Evolutionary conservation across 2,797 vertebrate species (phyloP), one percentile per base, ranked within the genome.

Genomic region (Babyrousa celebensis): DNA sequence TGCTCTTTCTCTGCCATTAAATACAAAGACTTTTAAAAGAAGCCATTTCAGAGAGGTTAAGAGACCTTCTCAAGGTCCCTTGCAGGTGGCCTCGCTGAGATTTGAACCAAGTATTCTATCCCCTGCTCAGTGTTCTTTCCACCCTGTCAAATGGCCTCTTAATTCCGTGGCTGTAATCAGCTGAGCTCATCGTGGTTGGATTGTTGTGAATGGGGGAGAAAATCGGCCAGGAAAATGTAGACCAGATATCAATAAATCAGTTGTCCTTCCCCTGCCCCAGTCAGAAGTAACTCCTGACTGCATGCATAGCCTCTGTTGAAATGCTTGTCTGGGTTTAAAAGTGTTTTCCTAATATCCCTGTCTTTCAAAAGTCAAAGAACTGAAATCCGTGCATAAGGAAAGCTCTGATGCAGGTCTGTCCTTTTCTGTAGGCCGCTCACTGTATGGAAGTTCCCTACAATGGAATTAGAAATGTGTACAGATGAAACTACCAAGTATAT

Each of bases 401-500:
- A 83, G 32, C 23, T 90, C 11, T 83, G 65, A 79, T 60, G 40
- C 1, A 5, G 12, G 21, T 58, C 48, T 43, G 25, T 84, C 17
- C 56, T 60, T 77, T 74, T 77, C 43, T 52, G 5, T 79, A 87
- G 65, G 40, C 36, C 43, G 83, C 27, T 96, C 52, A 82, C 36
- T 94, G 21, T 78, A 71, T 77, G 67, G 48, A 94, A 86, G 11
- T 75, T 75, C 82, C 92, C 21, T 65, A 52, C 74, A 83, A 48
- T 60, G 36, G 27, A 78, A 12, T 85, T 94, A 75, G 21, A 91
- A 91, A 88, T 62, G 14, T 29, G 5, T 83, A 27, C 12, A 58
- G 48, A 95, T 97, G n/a, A 93, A 93, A 74, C 91, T 89, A 89
- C 78, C 86, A 90, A 88, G 18, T 94, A 32, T 91, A 85, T 75